A percentile compares a stretch with the other conserved stretches of the same genome.
Evolutionary conservation across 2,797 vertebrate species (phyloP).

Genomic region (Sebastes iracundus): DNA sequence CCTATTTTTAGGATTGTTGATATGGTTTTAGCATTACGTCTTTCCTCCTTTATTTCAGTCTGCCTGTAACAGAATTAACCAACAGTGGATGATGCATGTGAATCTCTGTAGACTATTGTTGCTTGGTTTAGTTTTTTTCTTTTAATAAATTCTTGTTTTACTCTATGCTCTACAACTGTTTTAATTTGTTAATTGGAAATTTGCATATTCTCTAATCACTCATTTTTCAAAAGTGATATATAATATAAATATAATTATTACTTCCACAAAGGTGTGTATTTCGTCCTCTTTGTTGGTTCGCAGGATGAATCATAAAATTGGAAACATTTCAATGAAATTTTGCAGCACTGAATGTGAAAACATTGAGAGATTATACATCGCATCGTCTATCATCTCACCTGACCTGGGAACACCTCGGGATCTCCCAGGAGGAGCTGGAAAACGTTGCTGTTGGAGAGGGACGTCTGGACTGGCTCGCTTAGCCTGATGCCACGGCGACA

Average conservation of each 20-base stretch:
- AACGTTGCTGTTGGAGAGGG: neutral
- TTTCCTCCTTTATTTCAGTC: neutral
- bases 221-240: neutral
- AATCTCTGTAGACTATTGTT: neutral
- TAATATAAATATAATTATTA: neutral
- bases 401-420: neutral
- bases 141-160: neutral
- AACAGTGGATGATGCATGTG: neutral
- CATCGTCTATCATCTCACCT: neutral
- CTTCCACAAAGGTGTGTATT: neutral
- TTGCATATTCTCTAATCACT: neutral
- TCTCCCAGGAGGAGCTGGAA: neutral
- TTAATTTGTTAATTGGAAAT: neutral
- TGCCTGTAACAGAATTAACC: neutral
- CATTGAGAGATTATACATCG: neutral
- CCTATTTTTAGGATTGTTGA: constrained; percentile 26
- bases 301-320: neutral
- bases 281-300: neutral
- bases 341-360: neutral
- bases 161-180: neutral
- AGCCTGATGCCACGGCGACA: neutral
- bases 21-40: neutral
- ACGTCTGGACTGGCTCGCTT: neutral
- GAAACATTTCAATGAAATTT: neutral
- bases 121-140: neutral